Evolutionary conservation across 2,113 vertebrate genomes (phyloP), one percentile per base, ranked within the genome.

Genomic region (Melanocharis versteri): DNA sequence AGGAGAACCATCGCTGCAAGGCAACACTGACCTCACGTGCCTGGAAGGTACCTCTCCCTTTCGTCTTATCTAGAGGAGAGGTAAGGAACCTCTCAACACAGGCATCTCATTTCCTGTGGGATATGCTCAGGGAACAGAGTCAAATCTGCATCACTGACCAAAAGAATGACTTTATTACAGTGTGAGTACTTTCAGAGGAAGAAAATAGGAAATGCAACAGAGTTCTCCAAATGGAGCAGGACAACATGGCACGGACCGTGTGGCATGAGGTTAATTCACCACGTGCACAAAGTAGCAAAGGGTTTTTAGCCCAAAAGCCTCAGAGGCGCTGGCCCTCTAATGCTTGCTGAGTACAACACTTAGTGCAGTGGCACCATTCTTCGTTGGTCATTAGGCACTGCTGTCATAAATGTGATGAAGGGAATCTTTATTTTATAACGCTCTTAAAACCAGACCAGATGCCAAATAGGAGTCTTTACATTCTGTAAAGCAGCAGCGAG

Each of bases 201-300:
- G 47, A 86, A 90, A 73, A 81, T 24, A 69, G 39, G 27, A 78
- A 84, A 24, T 28, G 35, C 27, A 47, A 42, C 33, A 50, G 39
- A 70, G 26, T 51, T 85, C 28, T 76, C 48, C 70, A 83, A 72
- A 79, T 23, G 26, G 66, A 90, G 61, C 7, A 2, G 60, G 87
- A 56, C 2, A 0, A 37, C 47, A 16, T 31, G 0, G 0, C 17
- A 7, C 5, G 69, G 56, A 16, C 19, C 7, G 1, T 33, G 39
- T 1, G 3, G 19, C 7, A 4, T 4, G 19, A 78, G 44, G 19
- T 12, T 40, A 40, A 81, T 44, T 82, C 61, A 53, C 18, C 1
- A 0, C 13, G 13, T n/a, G 57, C 68, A 33, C 28, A 64, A 48
- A 82, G 40, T 45, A 69, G 11, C 45, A 33, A 35, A 82, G 44